phyloP scores from a whole-genome alignment of 2,888 invertebrate species.

The Bimastos eiseni region DNA sequence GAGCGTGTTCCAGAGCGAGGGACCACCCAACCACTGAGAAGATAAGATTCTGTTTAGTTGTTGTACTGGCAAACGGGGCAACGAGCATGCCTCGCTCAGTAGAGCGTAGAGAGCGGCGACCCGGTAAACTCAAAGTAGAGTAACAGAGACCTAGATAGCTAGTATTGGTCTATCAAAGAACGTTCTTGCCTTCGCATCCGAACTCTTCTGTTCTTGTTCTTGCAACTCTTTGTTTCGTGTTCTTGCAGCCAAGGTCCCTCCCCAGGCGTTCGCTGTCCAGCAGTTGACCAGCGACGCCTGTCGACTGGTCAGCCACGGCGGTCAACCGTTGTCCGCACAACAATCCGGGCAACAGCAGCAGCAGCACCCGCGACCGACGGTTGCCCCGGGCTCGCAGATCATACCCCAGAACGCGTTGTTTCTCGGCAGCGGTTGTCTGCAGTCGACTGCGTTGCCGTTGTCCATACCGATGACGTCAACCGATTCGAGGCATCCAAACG shows the following conservation, averaged over 20 bases:
- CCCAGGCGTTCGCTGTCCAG: conserved; percentile 2
- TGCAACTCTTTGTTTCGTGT: background rate
- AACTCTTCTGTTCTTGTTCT: too few relatives aligned
- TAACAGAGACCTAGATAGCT: too few relatives aligned
- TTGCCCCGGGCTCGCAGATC: conserved; percentile 9
- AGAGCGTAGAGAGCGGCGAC: too few relatives aligned
- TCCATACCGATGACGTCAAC: conserved; percentile 19
- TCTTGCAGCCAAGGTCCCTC: background rate
- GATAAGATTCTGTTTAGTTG: too few relatives aligned
- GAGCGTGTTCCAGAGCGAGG: too few relatives aligned
- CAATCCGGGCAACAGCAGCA: background rate
- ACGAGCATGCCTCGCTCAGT: too few relatives aligned
- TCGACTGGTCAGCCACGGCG: conserved; percentile 7
- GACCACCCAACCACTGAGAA: too few relatives aligned
- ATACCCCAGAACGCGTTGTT: conserved; percentile 26
- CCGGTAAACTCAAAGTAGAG: too few relatives aligned
- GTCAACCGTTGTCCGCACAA: background rate
- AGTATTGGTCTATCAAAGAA: too few relatives aligned
- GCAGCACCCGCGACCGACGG: background rate
- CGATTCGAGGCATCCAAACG: conserved; percentile 1
- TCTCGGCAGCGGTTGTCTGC: conserved; percentile 16
- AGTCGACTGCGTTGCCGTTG: conserved; percentile 3
- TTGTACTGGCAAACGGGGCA: too few relatives aligned
- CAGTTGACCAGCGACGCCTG: background rate
- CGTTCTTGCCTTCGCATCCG: too few relatives aligned